Evolutionary conservation across 1,140 invertebrate genomes (phyloP).

Genomic region (Pseudobourletiella spinata): DNA sequence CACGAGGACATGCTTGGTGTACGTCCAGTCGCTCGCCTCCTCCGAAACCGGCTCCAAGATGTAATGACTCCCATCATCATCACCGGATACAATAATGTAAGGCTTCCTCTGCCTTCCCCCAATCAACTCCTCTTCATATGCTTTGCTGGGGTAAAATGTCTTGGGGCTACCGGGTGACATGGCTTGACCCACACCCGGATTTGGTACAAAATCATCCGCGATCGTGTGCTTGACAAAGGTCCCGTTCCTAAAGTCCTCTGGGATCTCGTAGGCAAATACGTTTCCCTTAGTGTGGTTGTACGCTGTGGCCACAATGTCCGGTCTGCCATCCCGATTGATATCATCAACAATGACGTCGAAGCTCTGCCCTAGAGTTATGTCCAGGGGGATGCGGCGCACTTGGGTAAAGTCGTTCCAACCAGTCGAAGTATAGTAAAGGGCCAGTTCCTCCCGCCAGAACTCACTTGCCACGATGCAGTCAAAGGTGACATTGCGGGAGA

Average conservation of each 20-base stretch:
- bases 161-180: conserved; percentile 39
- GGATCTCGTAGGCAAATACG: conserved; percentile 40
- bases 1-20: conserved; percentile 35
- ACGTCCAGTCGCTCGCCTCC: conserved; percentile 39
- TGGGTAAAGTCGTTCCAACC: conserved; percentile 39
- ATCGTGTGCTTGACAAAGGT: conserved; percentile 37
- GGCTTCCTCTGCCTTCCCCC: conserved; percentile 38
- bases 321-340: conserved; percentile 40
- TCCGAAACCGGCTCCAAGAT: conserved; percentile 38
- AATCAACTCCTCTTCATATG: conserved; percentile 33
- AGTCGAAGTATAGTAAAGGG: conserved; percentile 39
- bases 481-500: conserved; percentile 33
- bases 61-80: conserved; percentile 42
- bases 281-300: conserved; percentile 38
- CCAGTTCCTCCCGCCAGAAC: conserved; percentile 40
- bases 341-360: conserved; percentile 42
- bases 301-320: conserved; percentile 40
- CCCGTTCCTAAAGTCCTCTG: conserved; percentile 40
- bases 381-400: conserved; percentile 39
- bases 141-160: conserved; percentile 37
- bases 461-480: conserved; percentile 40
- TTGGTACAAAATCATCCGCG: conserved; percentile 38
- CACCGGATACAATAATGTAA: conserved; percentile 40
- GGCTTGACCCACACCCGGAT: conserved; percentile 34
- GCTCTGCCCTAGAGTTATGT: conserved; percentile 38